These are phyloP conservation scores for Macrophya alboannulata DNA, from an alignment of 2,888 invertebrate genomes.

Conservation along the genomic window DNA sequence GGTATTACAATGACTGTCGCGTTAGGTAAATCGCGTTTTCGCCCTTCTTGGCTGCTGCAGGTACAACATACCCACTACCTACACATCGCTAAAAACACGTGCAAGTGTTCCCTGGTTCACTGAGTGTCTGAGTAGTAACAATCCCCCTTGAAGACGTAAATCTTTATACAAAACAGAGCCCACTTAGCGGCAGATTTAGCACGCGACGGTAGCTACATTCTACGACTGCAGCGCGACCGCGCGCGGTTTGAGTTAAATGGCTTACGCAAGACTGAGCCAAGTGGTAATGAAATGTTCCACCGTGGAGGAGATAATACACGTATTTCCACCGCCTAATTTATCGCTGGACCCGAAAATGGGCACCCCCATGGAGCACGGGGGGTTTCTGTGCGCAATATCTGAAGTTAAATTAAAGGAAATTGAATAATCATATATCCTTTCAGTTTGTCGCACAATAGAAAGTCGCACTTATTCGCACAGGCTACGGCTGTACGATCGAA, in stretches of 20 bases:
- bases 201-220: conserved; percentile 74
- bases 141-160: conserved; percentile 63
- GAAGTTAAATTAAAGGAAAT: conserved; percentile 40
- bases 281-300: conserved; percentile 77
- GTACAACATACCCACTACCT: neutral
- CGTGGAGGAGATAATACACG: conserved; percentile 49
- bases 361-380: neutral
- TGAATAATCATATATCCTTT: conserved; percentile 34
- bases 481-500: neutral
- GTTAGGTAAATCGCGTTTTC: conserved; percentile 33
- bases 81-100: neutral
- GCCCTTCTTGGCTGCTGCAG: neutral
- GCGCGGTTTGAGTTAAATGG: conserved; percentile 79
- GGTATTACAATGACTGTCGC: conserved; percentile 15
- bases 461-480: neutral
- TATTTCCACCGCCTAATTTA: conserved; percentile 48
- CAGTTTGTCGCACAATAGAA: conserved; percentile 19
- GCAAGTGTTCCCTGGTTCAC: conserved; percentile 39
- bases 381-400: neutral
- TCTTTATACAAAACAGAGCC: conserved; percentile 71
- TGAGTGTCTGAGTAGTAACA: conserved; percentile 51
- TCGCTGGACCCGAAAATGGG: conserved; percentile 42
- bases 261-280: conserved; percentile 79
- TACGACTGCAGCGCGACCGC: conserved; percentile 74
- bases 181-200: conserved; percentile 76